These are phyloP conservation scores for Tiliacea aurago DNA, from an alignment of 2,888 invertebrate species.

Conservation along the genomic window DNA sequence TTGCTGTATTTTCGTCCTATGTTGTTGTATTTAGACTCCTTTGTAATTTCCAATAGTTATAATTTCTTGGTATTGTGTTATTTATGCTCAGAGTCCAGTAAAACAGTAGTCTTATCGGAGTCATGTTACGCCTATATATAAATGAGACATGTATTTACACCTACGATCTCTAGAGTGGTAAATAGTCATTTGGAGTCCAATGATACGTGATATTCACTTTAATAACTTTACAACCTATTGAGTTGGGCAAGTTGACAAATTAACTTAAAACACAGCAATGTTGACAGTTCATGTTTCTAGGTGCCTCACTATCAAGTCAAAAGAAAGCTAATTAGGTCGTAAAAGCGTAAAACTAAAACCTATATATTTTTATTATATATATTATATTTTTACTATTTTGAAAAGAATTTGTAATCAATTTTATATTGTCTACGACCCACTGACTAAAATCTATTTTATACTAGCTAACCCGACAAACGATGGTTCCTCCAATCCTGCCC, in stretches of 20 bases:
- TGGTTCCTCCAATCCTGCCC: too few species aligned
- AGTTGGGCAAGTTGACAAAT: background rate
- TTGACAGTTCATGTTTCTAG: too few species aligned
- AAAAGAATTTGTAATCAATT: background rate
- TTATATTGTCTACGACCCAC: too few species aligned
- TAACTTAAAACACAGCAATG: too few species aligned
- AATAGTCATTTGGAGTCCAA: background rate
- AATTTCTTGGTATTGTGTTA: background rate
- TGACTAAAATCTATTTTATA: background rate
- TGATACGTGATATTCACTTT: background rate
- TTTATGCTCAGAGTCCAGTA: background rate
- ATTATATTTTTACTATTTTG: background rate
- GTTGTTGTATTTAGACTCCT: conserved; percentile 5
- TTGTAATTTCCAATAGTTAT: background rate
- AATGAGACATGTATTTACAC: conserved; percentile 1
- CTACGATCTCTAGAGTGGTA: background rate
- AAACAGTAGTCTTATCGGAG: background rate
- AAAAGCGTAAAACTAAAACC: background rate
- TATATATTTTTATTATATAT: too few species aligned
- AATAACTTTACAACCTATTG: background rate
- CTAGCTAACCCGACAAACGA: too few species aligned
- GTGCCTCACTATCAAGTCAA: background rate
- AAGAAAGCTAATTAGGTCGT: background rate
- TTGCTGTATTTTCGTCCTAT: conserved; percentile 17
- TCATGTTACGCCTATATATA: background rate